Evolutionary conservation across 2,888 invertebrate genomes (phyloP), one percentile per base, ranked within the genome.

Genomic region (Mactromeris polynyma): DNA sequence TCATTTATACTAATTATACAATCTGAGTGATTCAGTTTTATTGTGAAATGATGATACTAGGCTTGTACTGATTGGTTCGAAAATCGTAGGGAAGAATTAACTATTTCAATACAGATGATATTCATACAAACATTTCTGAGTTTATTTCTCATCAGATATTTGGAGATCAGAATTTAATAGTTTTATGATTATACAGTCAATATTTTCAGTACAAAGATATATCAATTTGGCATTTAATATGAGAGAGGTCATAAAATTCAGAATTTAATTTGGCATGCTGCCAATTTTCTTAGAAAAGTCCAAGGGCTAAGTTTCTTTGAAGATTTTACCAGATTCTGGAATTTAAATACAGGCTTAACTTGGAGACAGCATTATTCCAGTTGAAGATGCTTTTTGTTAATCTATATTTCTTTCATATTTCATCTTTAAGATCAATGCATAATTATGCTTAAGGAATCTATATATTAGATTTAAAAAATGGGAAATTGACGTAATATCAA

Each of bases 281-380:
- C 73, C 73, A 73, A 73, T 73, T 33, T 73, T 73, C 73, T 36
- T 11, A 17, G 73, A 19, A 73, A 73, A 73, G 31, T 73, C 73
- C 36, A 73, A 36, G 33, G 31, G 73, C 36, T 36, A 36, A 26
- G 36, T 73, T 33, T 73, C 73, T 73, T 73, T 73, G 73, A 73
- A 36, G 73, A 19, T 31, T 33, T 33, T 36, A 26, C 31, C 73
- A 73, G 73, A 73, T 73, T 36, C 36, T 73, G 73, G 73, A 73
- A 36, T 36, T 33, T 73, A 33, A 73, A 73, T 73, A 33, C 36
- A 33, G 19, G 73, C 36, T 73, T 73, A 73, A 33, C 73, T 73
- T 73, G 73, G 73, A 73, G 73, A 73, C 73, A 73, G 7, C 14
- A 73, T 73, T 73, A 73, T 73, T 73, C 36, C 36, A 33, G 33